Conservation (phyloP, 2,113 vertebrate genomes). For the mouse (Mus musculus) region DNA sequence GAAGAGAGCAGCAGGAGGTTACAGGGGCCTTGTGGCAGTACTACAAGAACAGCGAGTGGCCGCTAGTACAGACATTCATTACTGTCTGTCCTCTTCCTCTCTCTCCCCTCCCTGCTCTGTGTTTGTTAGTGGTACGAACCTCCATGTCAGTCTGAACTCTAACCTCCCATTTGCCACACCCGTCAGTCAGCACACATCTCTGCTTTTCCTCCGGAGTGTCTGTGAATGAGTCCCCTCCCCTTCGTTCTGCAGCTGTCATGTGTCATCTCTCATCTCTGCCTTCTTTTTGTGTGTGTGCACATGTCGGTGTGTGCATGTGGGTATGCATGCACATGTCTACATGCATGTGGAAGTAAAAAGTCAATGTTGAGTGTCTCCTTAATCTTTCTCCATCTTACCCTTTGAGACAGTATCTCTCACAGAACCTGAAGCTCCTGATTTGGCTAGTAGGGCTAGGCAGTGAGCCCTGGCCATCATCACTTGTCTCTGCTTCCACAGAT, state of each 20-base stretch:
- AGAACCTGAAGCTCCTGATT: background rate
- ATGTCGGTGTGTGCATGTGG: background rate
- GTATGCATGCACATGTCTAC: background rate
- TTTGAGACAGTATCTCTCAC: background rate
- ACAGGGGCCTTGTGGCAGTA: too few relatives aligned
- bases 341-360: background rate
- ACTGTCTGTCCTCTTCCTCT: background rate
- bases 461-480: background rate
- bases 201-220: background rate
- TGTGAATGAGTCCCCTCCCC: background rate
- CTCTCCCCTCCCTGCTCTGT: accelerated
- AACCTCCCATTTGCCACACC: background rate
- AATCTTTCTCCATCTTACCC: background rate
- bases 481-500: background rate
- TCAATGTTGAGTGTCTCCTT: background rate
- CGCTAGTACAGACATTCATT: background rate
- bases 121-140: background rate
- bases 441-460: background rate
- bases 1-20: background rate
- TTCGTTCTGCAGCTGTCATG: background rate
- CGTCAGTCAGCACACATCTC: background rate
- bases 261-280: background rate
- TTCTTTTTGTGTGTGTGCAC: background rate
- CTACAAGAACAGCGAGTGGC: accelerated
- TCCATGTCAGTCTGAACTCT: constrained; percentile 7